Percentiles rank a stretch among this genome's conserved stretches.
Evolutionary conservation across 2,113 vertebrate species (phyloP).

Genomic region (Brienomyrus brachyistius): DNA sequence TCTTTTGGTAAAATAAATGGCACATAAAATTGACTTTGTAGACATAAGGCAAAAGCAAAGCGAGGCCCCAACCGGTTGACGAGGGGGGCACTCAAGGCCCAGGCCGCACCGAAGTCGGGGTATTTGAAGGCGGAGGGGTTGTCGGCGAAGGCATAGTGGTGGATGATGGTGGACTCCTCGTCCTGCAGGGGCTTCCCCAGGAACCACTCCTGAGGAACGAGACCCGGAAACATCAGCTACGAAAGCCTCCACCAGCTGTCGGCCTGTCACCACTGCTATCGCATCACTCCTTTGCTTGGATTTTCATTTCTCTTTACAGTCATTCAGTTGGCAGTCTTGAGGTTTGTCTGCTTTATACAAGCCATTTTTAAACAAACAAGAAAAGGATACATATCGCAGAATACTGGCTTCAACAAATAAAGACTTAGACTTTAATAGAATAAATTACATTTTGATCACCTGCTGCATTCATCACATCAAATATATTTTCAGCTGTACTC

Average conservation of each 20-base stretch:
- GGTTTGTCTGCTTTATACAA: not conserved
- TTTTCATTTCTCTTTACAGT: not conserved
- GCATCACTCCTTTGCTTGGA: not conserved
- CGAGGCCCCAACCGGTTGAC: conserved; percentile 72
- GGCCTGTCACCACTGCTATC: not conserved
- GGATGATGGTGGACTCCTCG: conserved; percentile 92
- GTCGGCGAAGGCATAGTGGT: conserved; percentile 96
- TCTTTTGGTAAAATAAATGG: not conserved
- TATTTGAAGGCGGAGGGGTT: conserved; percentile 84
- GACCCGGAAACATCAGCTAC: conserved; percentile 1
- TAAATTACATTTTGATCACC: not conserved
- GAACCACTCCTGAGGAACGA: conserved; percentile 80
- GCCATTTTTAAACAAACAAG: not conserved
- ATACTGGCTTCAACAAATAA: not conserved
- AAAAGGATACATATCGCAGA: not conserved
- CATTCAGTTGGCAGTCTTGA: not conserved
- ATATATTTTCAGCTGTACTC: not conserved
- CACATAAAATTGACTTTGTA: not conserved
- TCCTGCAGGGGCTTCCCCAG: conserved; percentile 87
- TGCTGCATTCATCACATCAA: not conserved
- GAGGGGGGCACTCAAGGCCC: conserved; percentile 83
- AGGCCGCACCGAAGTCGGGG: conserved; percentile 90
- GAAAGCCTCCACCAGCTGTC: not conserved
- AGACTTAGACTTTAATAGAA: not conserved
- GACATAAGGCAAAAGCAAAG: not conserved